Base-by-base conservation (phyloP, 64 coral and sea anemone species). In the Platygyra sinensis region DNA sequence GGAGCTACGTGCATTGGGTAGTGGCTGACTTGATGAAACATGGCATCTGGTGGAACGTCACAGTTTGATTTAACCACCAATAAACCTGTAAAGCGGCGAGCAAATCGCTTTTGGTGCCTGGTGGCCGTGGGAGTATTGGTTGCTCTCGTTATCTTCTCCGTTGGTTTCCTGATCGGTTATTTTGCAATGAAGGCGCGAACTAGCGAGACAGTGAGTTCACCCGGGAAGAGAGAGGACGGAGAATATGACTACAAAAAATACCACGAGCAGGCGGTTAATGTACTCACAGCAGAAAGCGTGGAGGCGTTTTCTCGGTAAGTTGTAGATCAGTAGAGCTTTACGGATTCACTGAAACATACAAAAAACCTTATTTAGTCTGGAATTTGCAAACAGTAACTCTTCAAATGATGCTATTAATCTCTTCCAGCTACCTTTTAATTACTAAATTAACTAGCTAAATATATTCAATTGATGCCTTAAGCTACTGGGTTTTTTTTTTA, bases 271-370 rank as follows among this genome's bases (percentile, higher is more conserved):
- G 46, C 83, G 67, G 25, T 93, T 15, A 30, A 33, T 17, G 83
- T 86, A 76, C 86, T 93, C 33, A 88, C 76, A 29, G 86, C 91
- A 17, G 38, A 89, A 74, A 93, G 52, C 18, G 85, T 93, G 39
- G 91, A 93, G 28, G 63, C 7, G 28, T 93, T 93, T 74, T 93
- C 91, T 5, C 87, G 86, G 91, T 93, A 82, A 82, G 91, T 93
- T 59, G 5, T 24, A 32, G 10, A 57, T n/a, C n/a, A n/a, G n/a
- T 14, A 57, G 54, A 13, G 15, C 54, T 36, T 36, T 36, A 36
- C 33, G 33, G 33, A 36, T 36, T 36, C 33, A 36, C n/a, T n/a
- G n/a, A n/a, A 36, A 36, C 33, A 36, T 36, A 36, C 33, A 36
- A 36, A 36, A n/a, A 36, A 36, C 33, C 3, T 36, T 36, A 36